These are phyloP conservation scores for Platynereis dumerilii DNA, from an alignment of 2,888 invertebrate genomes.

Conservation along the genomic window DNA sequence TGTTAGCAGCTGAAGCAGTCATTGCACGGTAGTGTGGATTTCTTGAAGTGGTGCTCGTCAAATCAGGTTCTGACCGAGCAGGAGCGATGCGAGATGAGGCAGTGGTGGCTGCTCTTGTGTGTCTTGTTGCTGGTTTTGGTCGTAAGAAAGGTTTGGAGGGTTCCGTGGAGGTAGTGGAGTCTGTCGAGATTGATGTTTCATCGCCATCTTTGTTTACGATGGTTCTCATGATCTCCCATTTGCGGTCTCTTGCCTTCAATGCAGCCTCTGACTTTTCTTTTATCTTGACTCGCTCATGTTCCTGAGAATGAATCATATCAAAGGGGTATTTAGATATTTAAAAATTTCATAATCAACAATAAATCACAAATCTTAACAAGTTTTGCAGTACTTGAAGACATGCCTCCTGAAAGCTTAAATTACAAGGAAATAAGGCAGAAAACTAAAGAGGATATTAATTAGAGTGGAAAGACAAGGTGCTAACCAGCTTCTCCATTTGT, in stretches of 20 bases:
- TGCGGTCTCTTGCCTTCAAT: slow-evolving; percentile 53
- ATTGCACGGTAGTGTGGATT: slow-evolving; percentile 7
- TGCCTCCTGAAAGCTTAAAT: too few species aligned
- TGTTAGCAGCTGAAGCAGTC: slow-evolving; percentile 7
- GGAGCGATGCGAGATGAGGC: slow-evolving; percentile 27
- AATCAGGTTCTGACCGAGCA: slow-evolving; percentile 54
- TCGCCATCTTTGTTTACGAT: slow-evolving; percentile 48
- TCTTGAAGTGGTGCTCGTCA: slow-evolving; percentile 15
- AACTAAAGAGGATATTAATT: too few species aligned
- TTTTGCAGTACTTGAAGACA: too few species aligned
- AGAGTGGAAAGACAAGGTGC: too few species aligned
- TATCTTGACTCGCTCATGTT: slow-evolving; percentile 48
- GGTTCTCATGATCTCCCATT: slow-evolving; percentile 53
- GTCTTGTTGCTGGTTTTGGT: slow-evolving; percentile 35
- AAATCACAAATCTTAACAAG: too few species aligned
- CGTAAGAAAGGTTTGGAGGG: slow-evolving; percentile 35
- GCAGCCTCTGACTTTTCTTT: slow-evolving; percentile 48
- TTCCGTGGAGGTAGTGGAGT: slow-evolving; percentile 26
- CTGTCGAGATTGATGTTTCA: slow-evolving; percentile 21
- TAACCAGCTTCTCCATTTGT: slow-evolving; percentile 30
- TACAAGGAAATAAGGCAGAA: too few species aligned
- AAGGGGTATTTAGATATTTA: too few species aligned
- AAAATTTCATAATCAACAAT: too few species aligned
- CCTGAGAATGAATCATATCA: slow-evolving; percentile 37
- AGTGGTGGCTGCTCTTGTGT: slow-evolving; percentile 5